Percentiles rank a stretch among this genome's conserved stretches.
phyloP scores from a whole-genome alignment of 2,888 invertebrate species.

The Euplexia lucipara region DNA sequence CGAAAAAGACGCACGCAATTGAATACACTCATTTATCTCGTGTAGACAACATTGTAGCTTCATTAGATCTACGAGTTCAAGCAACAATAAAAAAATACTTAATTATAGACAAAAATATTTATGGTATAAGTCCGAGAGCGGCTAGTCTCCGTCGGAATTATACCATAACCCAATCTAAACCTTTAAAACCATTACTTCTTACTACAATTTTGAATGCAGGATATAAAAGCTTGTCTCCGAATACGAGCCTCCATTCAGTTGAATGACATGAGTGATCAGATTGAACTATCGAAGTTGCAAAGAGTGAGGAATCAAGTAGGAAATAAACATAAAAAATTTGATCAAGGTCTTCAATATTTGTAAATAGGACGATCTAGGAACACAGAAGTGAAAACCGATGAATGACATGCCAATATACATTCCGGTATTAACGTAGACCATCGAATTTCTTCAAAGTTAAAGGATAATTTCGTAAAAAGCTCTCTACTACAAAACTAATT shows the following conservation, averaged over 20 bases:
- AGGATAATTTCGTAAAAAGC: too few relatives aligned
- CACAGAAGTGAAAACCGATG: conserved; percentile 25
- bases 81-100: not conserved
- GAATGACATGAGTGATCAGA: conserved; percentile 44
- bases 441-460: not conserved
- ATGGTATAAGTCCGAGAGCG: conserved; percentile 17
- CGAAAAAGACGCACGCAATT: conserved; percentile 38
- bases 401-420: conserved; percentile 31
- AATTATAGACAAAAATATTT: not conserved
- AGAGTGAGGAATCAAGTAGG: conserved; percentile 24
- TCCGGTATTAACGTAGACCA: not conserved
- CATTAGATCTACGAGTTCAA: conserved; percentile 16
- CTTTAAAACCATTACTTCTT: conserved; percentile 13
- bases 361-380: conserved; percentile 29
- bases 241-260: conserved; percentile 35
- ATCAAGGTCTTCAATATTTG: conserved; percentile 46
- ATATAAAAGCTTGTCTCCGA: conserved; percentile 50
- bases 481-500: too few relatives aligned
- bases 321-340: conserved; percentile 10
- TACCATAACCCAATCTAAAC: not conserved
- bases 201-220: conserved; percentile 33
- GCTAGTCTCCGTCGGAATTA: not conserved
- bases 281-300: conserved; percentile 6
- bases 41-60: conserved; percentile 19
- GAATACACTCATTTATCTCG: conserved; percentile 43